Base-by-base conservation (phyloP, 92 coral and sea anemone species). In the Parazoanthus atlanticus region DNA sequence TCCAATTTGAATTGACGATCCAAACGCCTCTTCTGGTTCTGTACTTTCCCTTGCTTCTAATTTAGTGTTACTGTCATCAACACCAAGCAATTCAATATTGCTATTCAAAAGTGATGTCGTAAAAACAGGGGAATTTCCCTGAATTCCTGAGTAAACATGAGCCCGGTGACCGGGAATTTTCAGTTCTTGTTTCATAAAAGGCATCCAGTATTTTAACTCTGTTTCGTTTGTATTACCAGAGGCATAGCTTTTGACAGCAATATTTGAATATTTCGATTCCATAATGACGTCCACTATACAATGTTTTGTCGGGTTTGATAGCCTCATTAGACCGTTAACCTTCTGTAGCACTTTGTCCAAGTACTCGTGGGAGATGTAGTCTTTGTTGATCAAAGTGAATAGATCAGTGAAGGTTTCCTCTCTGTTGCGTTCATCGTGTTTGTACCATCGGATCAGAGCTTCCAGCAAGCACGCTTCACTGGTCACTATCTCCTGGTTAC, bases 401-500 rank as follows among this genome's bases (percentile, higher is more conserved):
- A 79, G 65, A 10, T 79, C 83, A 41, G 3, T 79, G 32, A 79
- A 79, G 25, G n/a, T 33, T 29, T 52, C 38, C 58, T 49, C 66
- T 54, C 83, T 79, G 23, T 1, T 30, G 66, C 40, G 8, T 21
- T 33, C 21, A 3, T 79, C 83, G 26, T 79, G 58, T 8, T 79
- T 54, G n/a, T 79, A 79, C 83, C 83, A 79, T 79, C 65, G 30
- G 67, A 79, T 29, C 32, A 79, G 25, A 6, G 84, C 84, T 13
- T 79, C 84, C 84, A 79, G 8, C 38, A 79, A 79, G 15, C n/a
- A 31, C 7, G 84, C 84, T 29, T 79, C 84, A 32, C 69, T 79
- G 0, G 71, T 49, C 23, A 79, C 67, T 17, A 79, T 10, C 34
- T 54, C 29, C 84, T 79, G 30, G 46, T 79, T 79, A 8, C 38